Conservation (phyloP, 2,797 vertebrate genomes). For the Galaxias olidus region DNA sequence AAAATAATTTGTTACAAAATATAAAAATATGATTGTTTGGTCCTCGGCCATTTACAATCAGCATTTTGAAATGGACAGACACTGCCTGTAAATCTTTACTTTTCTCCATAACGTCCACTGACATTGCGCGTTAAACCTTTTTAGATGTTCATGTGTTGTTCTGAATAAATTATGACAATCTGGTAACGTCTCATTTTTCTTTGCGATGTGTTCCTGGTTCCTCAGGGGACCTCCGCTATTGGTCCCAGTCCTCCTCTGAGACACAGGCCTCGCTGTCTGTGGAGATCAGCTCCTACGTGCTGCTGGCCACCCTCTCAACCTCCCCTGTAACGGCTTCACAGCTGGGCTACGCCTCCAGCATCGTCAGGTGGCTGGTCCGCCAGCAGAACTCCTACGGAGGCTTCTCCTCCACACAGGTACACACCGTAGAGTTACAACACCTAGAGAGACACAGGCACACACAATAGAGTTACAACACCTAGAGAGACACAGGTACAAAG, state of each 20-base stretch:
- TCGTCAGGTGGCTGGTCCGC: slow-evolving; percentile 77
- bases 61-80: too few relatives aligned
- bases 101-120: too few relatives aligned
- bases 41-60: too few relatives aligned
- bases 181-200: not conserved
- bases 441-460: too few relatives aligned
- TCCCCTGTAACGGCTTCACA: slow-evolving; percentile 61
- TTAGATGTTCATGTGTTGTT: too few relatives aligned
- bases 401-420: slow-evolving; percentile 88
- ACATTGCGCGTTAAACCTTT: too few relatives aligned
- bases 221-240: slow-evolving; percentile 62
- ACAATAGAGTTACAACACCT: too few relatives aligned
- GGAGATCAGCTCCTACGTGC: slow-evolving; percentile 80
- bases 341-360: slow-evolving; percentile 60
- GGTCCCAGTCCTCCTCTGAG: slow-evolving; percentile 52
- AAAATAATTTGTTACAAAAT: too few relatives aligned
- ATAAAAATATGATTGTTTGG: too few relatives aligned
- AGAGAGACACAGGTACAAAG: too few relatives aligned
- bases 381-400: slow-evolving; percentile 81
- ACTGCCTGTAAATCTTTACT: too few relatives aligned
- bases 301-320: slow-evolving; percentile 74
- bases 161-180: too few relatives aligned
- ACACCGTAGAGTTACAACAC: not conserved
- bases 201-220: slow-evolving; percentile 15
- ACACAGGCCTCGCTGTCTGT: slow-evolving; percentile 71